Percentiles rank a stretch among this genome's conserved stretches.
These are phyloP conservation scores for Phortica magna DNA, from an alignment of 2,888 invertebrate genomes.

Conservation along the genomic window DNA sequence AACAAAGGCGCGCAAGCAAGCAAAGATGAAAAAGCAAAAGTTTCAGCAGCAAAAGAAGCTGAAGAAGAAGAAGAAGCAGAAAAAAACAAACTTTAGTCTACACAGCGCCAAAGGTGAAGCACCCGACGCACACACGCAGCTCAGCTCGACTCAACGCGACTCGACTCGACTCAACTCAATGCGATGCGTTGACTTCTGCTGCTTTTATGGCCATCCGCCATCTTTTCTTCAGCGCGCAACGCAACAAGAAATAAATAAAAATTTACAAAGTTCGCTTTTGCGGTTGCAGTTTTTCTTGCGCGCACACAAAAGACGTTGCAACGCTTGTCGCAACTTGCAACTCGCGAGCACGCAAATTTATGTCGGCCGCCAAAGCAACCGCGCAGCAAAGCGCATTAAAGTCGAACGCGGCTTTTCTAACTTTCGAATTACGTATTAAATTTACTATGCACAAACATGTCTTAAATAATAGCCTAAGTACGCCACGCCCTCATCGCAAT, in stretches of 20 bases:
- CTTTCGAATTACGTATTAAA: too few species aligned
- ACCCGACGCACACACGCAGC: too few species aligned
- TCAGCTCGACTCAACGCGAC: too few species aligned
- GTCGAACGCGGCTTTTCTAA: too few species aligned
- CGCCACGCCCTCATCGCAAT: background rate
- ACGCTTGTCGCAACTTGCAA: background rate
- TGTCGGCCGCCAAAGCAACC: background rate
- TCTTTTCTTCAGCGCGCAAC: background rate
- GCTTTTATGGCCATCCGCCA: background rate
- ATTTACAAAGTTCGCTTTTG: constrained; percentile 7
- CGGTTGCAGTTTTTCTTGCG: background rate
- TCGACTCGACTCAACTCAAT: background rate
- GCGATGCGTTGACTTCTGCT: background rate
- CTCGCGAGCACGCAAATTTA: too few species aligned
- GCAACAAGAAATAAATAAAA: background rate
- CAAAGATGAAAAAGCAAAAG: background rate
- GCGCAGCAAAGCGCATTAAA: too few species aligned
- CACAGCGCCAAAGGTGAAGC: too few species aligned
- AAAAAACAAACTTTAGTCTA: too few species aligned
- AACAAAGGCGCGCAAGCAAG: background rate
- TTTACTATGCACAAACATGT: too few species aligned
- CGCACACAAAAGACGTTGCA: background rate
- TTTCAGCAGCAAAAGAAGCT: too few species aligned
- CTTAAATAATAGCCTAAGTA: too few species aligned
- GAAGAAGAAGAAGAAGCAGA: too few species aligned